These are phyloP conservation scores for Streblospio benedicti DNA, from an alignment of 1,140 invertebrate species.

Conservation along the genomic window DNA sequence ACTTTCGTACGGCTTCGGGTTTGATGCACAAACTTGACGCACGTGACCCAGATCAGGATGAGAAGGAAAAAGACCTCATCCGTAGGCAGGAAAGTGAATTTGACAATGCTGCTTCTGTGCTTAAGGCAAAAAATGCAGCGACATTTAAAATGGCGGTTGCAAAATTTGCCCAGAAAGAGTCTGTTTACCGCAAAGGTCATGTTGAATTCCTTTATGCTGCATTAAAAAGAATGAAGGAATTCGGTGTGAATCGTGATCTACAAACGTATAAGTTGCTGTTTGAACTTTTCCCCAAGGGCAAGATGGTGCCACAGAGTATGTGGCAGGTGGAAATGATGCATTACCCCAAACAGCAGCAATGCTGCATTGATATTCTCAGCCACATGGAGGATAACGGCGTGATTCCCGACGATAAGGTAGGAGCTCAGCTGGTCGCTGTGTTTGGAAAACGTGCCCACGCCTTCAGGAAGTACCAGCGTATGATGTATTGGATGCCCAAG, in stretches of 20 bases:
- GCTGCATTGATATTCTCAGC: slow-evolving; percentile 72
- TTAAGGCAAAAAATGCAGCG: slow-evolving; percentile 16
- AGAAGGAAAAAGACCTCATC: slow-evolving; percentile 14
- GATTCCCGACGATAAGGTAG: slow-evolving; percentile 80
- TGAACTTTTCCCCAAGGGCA: slow-evolving; percentile 85
- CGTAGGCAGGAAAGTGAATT: slow-evolving; percentile 11
- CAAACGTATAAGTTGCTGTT: slow-evolving; percentile 83
- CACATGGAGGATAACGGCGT: slow-evolving; percentile 88
- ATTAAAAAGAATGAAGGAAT: slow-evolving; percentile 77
- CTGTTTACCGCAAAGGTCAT: slow-evolving; percentile 56
- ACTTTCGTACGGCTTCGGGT: too few species aligned
- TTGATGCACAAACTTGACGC: slow-evolving; percentile 10
- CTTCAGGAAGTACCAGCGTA: slow-evolving; percentile 73
- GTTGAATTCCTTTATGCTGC: slow-evolving; percentile 90
- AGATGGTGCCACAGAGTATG: slow-evolving; percentile 67
- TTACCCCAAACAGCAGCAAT: slow-evolving; percentile 89
- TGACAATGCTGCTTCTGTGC: slow-evolving; percentile 13
- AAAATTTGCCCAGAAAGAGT: slow-evolving; percentile 28
- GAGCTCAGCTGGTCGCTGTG: slow-evolving; percentile 67
- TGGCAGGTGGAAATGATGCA: slow-evolving; percentile 67
- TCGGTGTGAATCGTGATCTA: slow-evolving; percentile 73
- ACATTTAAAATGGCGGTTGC: slow-evolving; percentile 28
- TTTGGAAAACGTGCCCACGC: slow-evolving; percentile 75
- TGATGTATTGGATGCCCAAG: slow-evolving; percentile 99
- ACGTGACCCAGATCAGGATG: slow-evolving; percentile 12